Evolutionary conservation across 2,797 vertebrate genomes (phyloP).

Genomic region (Melanotaenia parkinsoni): DNA sequence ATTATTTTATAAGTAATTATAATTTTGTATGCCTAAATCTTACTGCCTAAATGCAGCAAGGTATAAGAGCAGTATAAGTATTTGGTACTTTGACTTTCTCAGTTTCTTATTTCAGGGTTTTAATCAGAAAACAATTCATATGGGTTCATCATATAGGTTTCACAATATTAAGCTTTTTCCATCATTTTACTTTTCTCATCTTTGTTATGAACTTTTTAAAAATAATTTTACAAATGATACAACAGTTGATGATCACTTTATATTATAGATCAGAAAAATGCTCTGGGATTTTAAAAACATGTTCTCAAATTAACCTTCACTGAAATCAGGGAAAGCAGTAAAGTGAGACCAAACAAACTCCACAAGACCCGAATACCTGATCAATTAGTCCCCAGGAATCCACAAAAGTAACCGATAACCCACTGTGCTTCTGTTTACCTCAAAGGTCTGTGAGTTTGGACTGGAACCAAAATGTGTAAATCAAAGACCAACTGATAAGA

Average conservation of each 20-base stretch:
- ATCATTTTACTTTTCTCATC: not conserved
- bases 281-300: not conserved
- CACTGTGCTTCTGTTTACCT: slow-evolving; percentile 22
- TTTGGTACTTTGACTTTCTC: too few species aligned
- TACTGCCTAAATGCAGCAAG: too few species aligned
- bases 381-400: slow-evolving; percentile 61
- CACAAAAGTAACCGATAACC: slow-evolving; percentile 32
- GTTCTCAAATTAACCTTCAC: slow-evolving; percentile 23
- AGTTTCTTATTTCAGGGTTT: not conserved
- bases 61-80: too few species aligned
- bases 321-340: slow-evolving; percentile 32
- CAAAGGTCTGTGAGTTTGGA: not conserved
- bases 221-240: not conserved
- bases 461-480: slow-evolving; percentile 18
- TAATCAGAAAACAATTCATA: not conserved
- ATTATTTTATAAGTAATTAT: too few species aligned
- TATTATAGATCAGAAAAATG: not conserved
- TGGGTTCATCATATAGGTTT: not conserved
- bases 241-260: not conserved
- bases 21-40: too few species aligned
- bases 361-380: slow-evolving; percentile 43
- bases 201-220: not conserved
- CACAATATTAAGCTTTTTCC: not conserved
- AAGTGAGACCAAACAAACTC: slow-evolving; percentile 47
- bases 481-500: slow-evolving; percentile 21